These are phyloP conservation scores for Nematolebias whitei DNA, from an alignment of 2,113 vertebrate species.

Conservation along the genomic window DNA sequence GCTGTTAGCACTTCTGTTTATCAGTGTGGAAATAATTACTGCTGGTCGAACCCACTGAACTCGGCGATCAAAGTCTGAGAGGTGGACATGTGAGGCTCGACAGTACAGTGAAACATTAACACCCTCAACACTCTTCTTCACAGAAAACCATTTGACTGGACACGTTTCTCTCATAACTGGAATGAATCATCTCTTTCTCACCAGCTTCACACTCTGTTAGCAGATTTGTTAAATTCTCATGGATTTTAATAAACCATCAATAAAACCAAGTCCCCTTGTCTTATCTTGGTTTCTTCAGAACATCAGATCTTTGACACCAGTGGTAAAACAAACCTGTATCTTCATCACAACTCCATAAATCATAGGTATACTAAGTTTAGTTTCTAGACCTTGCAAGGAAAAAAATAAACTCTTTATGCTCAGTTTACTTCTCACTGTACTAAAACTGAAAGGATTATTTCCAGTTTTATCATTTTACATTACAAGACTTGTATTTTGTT, in stretches of 20 bases:
- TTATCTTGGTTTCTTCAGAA: slow-evolving; percentile 4
- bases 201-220: neutral
- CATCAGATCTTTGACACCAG: neutral
- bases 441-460: neutral
- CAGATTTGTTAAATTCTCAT: neutral
- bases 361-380: neutral
- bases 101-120: slow-evolving; percentile 68
- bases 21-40: slow-evolving; percentile 45
- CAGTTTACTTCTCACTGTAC: too few species aligned
- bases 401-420: neutral
- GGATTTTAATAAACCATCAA: neutral
- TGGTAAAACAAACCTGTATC: neutral
- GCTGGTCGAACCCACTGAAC: slow-evolving; percentile 48
- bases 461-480: neutral
- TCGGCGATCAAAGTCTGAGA: slow-evolving; percentile 69
- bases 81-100: slow-evolving; percentile 18
- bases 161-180: neutral
- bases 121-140: slow-evolving; percentile 35
- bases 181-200: neutral
- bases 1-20: slow-evolving; percentile 30
- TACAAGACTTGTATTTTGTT: too few species aligned
- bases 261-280: too few species aligned
- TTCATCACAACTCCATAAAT: neutral
- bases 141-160: neutral
- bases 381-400: too few species aligned